These are phyloP conservation scores for Emmelina monodactyla DNA, from an alignment of 2,888 invertebrate species.

Conservation along the genomic window DNA sequence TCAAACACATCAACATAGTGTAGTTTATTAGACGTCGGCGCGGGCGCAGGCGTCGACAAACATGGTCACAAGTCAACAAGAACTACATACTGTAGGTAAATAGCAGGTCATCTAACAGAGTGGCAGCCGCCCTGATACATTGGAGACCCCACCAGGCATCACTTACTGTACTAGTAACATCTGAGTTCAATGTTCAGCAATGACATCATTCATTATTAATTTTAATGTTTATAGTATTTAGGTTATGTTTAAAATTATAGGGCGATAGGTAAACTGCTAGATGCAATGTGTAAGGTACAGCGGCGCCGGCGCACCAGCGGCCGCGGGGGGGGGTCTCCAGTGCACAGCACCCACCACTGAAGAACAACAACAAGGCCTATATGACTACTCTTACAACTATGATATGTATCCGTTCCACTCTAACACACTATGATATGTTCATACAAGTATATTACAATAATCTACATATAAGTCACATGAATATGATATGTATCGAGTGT, in stretches of 20 bases:
- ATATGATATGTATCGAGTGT: conserved; percentile 35
- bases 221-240: no score
- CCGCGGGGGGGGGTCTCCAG: no score
- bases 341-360: no score
- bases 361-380: conserved; percentile 58
- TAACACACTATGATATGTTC: conserved; percentile 22
- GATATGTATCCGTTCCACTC: conserved; percentile 30
- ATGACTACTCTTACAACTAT: conserved; percentile 39
- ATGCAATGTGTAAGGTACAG: no score
- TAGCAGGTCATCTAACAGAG: conserved; percentile 47
- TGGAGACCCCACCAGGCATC: neutral
- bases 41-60: conserved; percentile 43
- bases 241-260: no score
- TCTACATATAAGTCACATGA: conserved; percentile 28
- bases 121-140: neutral
- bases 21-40: conserved; percentile 48
- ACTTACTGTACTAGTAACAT: no score
- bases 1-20: conserved; percentile 45
- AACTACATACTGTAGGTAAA: conserved; percentile 60
- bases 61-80: conserved; percentile 61
- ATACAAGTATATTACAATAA: conserved; percentile 17
- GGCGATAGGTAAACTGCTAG: no score
- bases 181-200: no score
- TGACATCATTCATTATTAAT: no score
- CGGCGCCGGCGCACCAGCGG: no score